A percentile compares a stretch with the other conserved stretches of the same genome.
Conservation (phyloP, 2,797 vertebrate genomes). For the Syngnathus rostellatus region DNA sequence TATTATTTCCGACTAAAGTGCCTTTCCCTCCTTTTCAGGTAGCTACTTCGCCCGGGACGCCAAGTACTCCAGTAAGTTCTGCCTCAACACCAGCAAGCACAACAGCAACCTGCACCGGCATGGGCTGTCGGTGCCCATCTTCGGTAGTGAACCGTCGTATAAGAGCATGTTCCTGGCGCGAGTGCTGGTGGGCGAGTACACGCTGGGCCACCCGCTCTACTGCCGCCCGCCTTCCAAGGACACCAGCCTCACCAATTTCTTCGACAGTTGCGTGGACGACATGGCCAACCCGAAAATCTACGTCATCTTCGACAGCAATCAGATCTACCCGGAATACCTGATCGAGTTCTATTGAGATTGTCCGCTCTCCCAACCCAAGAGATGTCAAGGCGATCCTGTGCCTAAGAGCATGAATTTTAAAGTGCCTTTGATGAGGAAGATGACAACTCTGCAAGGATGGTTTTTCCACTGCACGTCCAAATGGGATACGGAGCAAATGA, state of each 20-base stretch:
- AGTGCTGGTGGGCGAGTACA: conserved; percentile 88
- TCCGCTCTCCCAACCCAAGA: background rate
- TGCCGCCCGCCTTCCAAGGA: conserved; percentile 93
- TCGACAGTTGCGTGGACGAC: conserved; percentile 95
- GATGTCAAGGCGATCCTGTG: conserved; percentile 11
- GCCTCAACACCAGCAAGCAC: conserved; percentile 84
- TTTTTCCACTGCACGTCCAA: background rate
- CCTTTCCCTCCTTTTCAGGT: conserved; percentile 60
- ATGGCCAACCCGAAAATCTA: conserved; percentile 91
- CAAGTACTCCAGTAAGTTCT: conserved; percentile 91
- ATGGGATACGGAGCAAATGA: background rate
- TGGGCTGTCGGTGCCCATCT: conserved; percentile 76
- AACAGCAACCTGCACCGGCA: conserved; percentile 81
- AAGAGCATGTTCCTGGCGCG: conserved; percentile 94
- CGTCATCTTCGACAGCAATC: conserved; percentile 95
- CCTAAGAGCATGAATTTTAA: conserved; percentile 32
- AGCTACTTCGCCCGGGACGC: conserved; percentile 94
- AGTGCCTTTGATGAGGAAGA: conserved; percentile 56
- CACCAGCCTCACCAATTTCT: conserved; percentile 87
- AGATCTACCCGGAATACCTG: conserved; percentile 96
- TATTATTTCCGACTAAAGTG: background rate
- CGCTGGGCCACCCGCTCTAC: conserved; percentile 81
- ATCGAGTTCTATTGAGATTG: conserved; percentile 83
- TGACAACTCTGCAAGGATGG: conserved; percentile 13
- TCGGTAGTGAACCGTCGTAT: conserved; percentile 72